Percentiles rank a stretch among this genome's conserved stretches.
Evolutionary conservation across 2,113 vertebrate genomes (phyloP).

Genomic region (Porphyrio hochstetteri): DNA sequence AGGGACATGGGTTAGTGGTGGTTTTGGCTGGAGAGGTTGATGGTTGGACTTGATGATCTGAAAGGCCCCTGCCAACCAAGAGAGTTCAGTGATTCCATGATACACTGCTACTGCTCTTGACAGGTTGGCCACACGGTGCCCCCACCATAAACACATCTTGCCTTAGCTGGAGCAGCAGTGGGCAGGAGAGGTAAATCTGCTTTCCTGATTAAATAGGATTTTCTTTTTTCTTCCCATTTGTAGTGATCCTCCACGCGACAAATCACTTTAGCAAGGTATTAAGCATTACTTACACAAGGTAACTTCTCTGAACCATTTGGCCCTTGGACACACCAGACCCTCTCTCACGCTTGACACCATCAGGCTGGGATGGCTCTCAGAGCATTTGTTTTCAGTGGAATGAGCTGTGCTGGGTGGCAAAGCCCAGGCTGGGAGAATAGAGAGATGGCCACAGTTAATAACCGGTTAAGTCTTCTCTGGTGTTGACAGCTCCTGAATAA

Average conservation of each 20-base stretch:
- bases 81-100: no score
- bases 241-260: not conserved
- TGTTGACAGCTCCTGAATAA: not conserved
- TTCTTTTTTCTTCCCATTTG: not conserved
- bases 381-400: not conserved
- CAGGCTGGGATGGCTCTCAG: rapidly evolving
- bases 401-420: not conserved
- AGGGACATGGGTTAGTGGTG: no score
- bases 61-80: no score
- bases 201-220: not conserved
- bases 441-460: not conserved
- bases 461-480: not conserved
- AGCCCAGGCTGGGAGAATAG: not conserved
- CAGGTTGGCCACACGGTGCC: not conserved
- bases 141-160: not conserved
- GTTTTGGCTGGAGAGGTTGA: no score
- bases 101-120: not conserved
- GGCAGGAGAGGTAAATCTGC: not conserved
- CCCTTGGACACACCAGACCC: not conserved
- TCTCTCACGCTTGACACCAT: not conserved
- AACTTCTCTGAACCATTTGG: slow-evolving; percentile 7
- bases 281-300: not conserved
- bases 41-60: no score
- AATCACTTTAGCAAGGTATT: slow-evolving; percentile 27
- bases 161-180: not conserved